These are phyloP conservation scores for Synanthedon formicaeformis DNA, from an alignment of 2,888 invertebrate genomes.

Conservation along the genomic window DNA sequence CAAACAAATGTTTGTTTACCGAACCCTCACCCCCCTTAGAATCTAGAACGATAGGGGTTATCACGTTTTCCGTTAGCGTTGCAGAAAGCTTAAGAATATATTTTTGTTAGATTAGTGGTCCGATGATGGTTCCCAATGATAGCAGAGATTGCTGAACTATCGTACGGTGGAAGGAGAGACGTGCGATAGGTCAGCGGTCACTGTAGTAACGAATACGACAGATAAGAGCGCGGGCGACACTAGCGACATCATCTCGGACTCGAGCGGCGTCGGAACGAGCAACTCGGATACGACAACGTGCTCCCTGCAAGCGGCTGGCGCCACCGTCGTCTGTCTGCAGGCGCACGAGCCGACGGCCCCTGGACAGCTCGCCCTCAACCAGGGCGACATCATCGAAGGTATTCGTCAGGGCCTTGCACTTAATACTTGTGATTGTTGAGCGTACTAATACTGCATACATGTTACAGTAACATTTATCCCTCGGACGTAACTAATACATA, in stretches of 20 bases:
- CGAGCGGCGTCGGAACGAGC: slow-evolving; percentile 90
- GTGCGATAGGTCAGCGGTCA: too few relatives aligned
- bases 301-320: slow-evolving; percentile 79
- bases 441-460: too few relatives aligned
- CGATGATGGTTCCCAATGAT: too few relatives aligned
- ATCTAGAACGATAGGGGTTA: not conserved
- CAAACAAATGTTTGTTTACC: slow-evolving; percentile 9
- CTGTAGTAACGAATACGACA: slow-evolving; percentile 47
- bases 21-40: slow-evolving; percentile 3
- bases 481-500: not conserved
- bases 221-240: slow-evolving; percentile 92
- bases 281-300: slow-evolving; percentile 86
- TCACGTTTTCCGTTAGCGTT: not conserved
- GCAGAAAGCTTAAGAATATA: too few relatives aligned
- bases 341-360: slow-evolving; percentile 79
- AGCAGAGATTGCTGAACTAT: too few relatives aligned
- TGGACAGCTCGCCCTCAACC: slow-evolving; percentile 84
- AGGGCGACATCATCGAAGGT: slow-evolving; percentile 94
- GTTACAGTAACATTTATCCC: too few relatives aligned
- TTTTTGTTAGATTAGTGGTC: too few relatives aligned
- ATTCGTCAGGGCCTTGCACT: slow-evolving; percentile 4
- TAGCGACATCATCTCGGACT: slow-evolving; percentile 92
- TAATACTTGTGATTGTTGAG: too few relatives aligned
- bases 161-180: too few relatives aligned
- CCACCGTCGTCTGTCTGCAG: slow-evolving; percentile 88